Percentiles rank a stretch among this genome's conserved stretches.
phyloP scores from a whole-genome alignment of 2,113 vertebrate species.

The Tangachromis dhanisi region DNA sequence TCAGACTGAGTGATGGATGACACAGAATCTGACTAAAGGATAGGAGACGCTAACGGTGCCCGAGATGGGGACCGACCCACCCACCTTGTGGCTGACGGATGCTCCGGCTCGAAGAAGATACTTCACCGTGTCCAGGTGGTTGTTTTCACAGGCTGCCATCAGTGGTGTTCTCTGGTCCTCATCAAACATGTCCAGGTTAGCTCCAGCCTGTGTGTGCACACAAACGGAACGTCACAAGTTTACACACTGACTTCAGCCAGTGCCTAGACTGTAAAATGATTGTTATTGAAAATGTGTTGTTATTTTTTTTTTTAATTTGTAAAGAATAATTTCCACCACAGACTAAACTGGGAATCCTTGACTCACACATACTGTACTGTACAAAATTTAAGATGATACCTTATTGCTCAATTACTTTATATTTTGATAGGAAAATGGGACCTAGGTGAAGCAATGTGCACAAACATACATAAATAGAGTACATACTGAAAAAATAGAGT shows the following conservation, averaged over 20 bases:
- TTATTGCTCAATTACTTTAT: neutral
- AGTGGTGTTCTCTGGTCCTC: slow-evolving; percentile 89
- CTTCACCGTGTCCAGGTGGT: slow-evolving; percentile 88
- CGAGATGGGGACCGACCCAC: neutral
- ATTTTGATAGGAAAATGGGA: neutral
- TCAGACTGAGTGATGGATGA: neutral
- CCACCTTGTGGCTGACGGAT: slow-evolving; percentile 83
- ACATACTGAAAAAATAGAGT: neutral
- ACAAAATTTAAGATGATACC: neutral
- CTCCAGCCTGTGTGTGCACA: slow-evolving; percentile 79
- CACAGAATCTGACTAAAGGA: neutral
- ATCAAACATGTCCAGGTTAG: slow-evolving; percentile 90
- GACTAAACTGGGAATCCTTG: neutral
- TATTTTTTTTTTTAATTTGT: neutral
- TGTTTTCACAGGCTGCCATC: slow-evolving; percentile 93
- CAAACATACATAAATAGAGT: neutral
- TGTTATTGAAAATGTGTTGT: neutral
- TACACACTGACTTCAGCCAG: neutral
- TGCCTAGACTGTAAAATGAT: neutral
- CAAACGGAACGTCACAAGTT: neutral
- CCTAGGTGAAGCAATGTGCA: neutral
- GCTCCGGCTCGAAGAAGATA: slow-evolving; percentile 95
- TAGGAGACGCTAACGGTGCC: neutral
- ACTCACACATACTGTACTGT: neutral
- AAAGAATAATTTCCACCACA: neutral